Evolutionary conservation across 2,797 vertebrate species (phyloP).

Genomic region (Gymnocypris eckloni): DNA sequence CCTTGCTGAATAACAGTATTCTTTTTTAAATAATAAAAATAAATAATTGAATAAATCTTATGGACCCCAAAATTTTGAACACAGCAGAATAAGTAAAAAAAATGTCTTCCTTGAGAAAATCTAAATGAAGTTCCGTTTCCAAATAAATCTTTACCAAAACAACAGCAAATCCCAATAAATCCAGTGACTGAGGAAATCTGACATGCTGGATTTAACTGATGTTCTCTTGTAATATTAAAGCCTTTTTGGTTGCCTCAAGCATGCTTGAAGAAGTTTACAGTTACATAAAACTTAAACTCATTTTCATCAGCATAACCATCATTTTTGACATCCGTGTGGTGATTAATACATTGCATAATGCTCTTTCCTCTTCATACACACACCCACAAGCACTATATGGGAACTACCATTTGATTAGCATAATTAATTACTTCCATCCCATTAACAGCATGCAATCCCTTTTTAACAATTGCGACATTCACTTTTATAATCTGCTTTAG

Average conservation of each 20-base stretch:
- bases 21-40: background rate
- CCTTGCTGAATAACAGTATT: background rate
- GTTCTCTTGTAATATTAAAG: slow-evolving; percentile 31
- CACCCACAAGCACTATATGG: background rate
- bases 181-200: slow-evolving; percentile 6
- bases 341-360: slow-evolving; percentile 42
- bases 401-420: slow-evolving; percentile 44
- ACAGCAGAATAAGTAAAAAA: background rate
- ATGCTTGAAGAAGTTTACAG: background rate
- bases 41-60: background rate
- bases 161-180: slow-evolving; percentile 29
- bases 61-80: no score
- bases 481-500: slow-evolving; percentile 48
- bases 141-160: slow-evolving; percentile 12
- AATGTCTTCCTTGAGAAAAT: background rate
- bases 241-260: background rate
- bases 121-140: background rate
- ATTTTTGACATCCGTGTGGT: background rate
- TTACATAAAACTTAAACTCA: slow-evolving; percentile 14
- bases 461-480: slow-evolving; percentile 59
- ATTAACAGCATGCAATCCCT: slow-evolving; percentile 63
- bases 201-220: slow-evolving; percentile 27
- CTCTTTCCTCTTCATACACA: background rate
- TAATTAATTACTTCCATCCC: slow-evolving; percentile 60
- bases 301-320: background rate